Percentiles rank a stretch among this genome's conserved stretches.
Evolutionary conservation across 2,113 vertebrate species (phyloP).

Genomic region (Gallinago undulata): DNA sequence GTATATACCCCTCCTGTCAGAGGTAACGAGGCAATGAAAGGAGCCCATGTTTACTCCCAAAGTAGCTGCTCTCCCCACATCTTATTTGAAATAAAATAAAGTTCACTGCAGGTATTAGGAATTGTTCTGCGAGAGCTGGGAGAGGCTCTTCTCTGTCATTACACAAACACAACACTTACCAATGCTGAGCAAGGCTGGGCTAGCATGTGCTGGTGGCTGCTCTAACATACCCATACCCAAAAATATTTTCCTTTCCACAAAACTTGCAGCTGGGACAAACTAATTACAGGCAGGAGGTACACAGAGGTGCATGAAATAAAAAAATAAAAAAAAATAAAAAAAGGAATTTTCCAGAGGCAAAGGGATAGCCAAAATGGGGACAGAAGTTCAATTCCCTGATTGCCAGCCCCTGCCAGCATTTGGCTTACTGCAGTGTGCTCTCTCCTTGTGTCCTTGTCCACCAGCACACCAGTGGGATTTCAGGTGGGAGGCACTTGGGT

Average conservation of each 20-base stretch:
- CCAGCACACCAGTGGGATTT: background rate
- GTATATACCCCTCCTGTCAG: background rate
- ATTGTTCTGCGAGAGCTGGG: background rate
- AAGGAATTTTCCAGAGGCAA: background rate
- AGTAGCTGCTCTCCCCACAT: background rate
- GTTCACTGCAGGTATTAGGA: background rate
- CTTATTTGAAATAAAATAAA: background rate
- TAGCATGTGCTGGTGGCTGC: background rate
- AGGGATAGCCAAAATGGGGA: background rate
- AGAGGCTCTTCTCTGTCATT: background rate
- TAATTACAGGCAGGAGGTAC: background rate
- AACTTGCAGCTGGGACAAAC: background rate
- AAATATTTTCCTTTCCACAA: background rate
- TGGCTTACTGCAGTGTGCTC: too few species aligned
- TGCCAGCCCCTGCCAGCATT: background rate
- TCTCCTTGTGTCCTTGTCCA: background rate
- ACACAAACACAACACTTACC: background rate
- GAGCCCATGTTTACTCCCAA: background rate
- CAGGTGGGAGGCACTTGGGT: too few species aligned
- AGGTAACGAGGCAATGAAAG: background rate
- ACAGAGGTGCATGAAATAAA: background rate
- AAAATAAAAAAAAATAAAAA: too few species aligned
- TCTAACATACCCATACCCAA: background rate
- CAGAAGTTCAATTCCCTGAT: background rate
- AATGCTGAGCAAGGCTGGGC: background rate